Evolutionary conservation across 2,113 vertebrate species (phyloP).

Genomic region (Ctenomys sociabilis): DNA sequence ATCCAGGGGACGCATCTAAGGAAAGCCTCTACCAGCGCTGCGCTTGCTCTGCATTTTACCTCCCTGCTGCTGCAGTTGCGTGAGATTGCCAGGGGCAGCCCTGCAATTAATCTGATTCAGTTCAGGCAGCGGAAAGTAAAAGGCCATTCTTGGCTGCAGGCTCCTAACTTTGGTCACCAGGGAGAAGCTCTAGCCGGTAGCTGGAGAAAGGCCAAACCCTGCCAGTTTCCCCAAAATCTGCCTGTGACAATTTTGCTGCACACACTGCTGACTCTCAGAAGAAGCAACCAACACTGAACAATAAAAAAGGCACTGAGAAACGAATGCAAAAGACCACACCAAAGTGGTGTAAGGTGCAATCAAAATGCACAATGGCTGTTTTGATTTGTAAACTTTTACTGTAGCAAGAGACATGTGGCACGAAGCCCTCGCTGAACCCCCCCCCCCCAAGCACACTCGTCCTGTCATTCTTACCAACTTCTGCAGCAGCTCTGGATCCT

Average conservation of each 20-base stretch:
- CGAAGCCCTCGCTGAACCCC: accelerated
- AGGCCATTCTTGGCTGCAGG: background rate
- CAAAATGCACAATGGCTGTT: background rate
- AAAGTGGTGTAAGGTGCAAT: background rate
- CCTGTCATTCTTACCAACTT: accelerated
- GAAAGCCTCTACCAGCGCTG: background rate
- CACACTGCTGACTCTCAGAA: background rate
- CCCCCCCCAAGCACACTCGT: background rate
- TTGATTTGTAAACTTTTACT: background rate
- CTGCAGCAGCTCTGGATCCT: background rate
- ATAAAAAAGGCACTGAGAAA: background rate
- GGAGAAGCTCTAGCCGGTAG: background rate
- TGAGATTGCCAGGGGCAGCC: no score
- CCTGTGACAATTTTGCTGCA: background rate
- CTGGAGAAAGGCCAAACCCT: background rate
- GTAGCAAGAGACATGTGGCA: background rate
- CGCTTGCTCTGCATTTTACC: background rate
- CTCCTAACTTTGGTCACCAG: background rate
- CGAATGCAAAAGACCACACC: background rate
- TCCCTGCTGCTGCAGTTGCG: background rate
- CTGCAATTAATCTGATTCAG: background rate
- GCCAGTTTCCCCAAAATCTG: background rate
- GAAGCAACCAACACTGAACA: background rate
- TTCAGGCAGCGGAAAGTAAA: background rate
- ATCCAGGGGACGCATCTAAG: background rate